phyloP scores from a whole-genome alignment of 2,113 vertebrate species.

The Ophiodon elongatus region DNA sequence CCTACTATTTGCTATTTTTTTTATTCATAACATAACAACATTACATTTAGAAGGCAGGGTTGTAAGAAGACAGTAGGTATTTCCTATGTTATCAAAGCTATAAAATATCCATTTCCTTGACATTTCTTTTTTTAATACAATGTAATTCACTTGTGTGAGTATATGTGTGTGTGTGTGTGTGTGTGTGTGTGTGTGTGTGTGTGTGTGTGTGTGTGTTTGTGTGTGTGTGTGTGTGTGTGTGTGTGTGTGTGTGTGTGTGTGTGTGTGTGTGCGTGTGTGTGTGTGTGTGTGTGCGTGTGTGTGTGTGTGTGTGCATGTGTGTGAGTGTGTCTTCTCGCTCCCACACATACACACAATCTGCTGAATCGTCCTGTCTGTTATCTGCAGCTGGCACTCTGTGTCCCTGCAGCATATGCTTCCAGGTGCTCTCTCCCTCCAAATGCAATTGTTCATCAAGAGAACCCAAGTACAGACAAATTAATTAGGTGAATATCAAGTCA shows the following conservation, averaged over 20 bases:
- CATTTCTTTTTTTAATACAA: neutral
- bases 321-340: conserved; percentile 16
- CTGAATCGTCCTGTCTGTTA: conserved; percentile 70
- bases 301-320: neutral
- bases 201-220: neutral
- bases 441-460: conserved; percentile 75
- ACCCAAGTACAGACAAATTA: conserved; percentile 80
- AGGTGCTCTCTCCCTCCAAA: conserved; percentile 80
- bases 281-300: conserved; percentile 18
- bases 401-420: conserved; percentile 82
- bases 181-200: conserved; percentile 14
- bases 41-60: neutral
- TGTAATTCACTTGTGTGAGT: neutral
- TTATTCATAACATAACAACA: too few species aligned
- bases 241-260: conserved; percentile 2
- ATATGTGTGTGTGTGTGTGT: conserved; percentile 16
- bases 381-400: conserved; percentile 75
- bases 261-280: conserved; percentile 3
- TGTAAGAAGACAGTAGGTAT: neutral
- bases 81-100: neutral
- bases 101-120: neutral
- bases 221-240: conserved; percentile 12
- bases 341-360: conserved; percentile 66
- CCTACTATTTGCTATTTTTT: neutral
- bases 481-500: conserved; percentile 75